Conservation (phyloP, 2,113 vertebrate genomes). For the Macrotis lagotis region DNA sequence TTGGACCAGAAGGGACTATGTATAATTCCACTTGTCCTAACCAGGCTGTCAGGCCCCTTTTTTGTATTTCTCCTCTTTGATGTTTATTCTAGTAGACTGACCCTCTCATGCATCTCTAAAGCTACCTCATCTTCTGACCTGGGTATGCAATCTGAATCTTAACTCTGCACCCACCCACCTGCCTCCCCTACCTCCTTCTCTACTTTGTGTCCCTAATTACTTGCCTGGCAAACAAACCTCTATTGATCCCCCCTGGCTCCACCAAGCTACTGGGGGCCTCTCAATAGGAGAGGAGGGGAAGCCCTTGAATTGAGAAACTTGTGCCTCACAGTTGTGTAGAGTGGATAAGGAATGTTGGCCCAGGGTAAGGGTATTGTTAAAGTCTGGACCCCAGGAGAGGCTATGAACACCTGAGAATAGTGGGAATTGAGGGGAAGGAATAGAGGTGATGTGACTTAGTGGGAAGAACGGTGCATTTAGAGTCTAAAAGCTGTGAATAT, state of each 20-base stretch:
- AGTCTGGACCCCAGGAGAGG: neutral
- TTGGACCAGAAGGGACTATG: neutral
- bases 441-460: accelerated
- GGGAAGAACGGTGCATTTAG: neutral
- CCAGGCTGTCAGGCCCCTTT: neutral
- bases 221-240: constrained; percentile 52
- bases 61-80: constrained; percentile 33
- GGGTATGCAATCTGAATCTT: constrained; percentile 63
- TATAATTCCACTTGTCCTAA: neutral
- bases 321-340: neutral
- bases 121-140: constrained; percentile 61
- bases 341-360: neutral
- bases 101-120: constrained; percentile 64
- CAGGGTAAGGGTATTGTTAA: neutral
- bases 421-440: neutral
- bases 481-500: neutral
- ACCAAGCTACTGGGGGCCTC: neutral
- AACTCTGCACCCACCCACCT: neutral
- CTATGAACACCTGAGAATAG: neutral
- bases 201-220: neutral
- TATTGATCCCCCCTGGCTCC: constrained; percentile 36
- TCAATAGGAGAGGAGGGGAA: neutral
- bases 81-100: constrained; percentile 79
- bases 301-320: constrained; percentile 2
- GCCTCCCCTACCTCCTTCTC: neutral